Evolutionary conservation across 2,888 invertebrate species (phyloP), one percentile per base, ranked within the genome.

Genomic region (Seira ritae): DNA sequence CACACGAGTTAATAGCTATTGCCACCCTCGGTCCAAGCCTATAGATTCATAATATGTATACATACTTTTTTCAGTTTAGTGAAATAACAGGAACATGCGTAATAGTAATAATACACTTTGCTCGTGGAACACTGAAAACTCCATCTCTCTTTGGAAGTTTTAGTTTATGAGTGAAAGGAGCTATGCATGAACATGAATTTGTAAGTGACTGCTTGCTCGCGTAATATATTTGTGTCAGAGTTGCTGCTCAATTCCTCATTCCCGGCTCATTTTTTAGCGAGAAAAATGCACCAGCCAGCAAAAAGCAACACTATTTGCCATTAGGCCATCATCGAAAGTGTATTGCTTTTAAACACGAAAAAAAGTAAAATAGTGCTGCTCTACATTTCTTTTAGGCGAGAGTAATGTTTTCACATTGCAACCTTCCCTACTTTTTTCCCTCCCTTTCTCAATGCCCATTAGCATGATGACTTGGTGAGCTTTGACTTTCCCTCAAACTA

Each of bases 281-380:
- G n/a, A n/a, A n/a, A n/a, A n/a, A n/a, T n/a, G 42, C 42, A 42
- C 42, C 23, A 75, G n/a, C n/a, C n/a, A n/a, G n/a, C n/a, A 69
- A 62, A 69, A 23, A 22, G 42, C n/a, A 42, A 42, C 65, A 17
- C 31, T 50, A 50, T 68, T 70, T 70, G 69, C 70, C 70, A 75
- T 75, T 75, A 76, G 62, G 68, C 69, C 17, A 31, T 20, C 42
- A 42, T 42, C 42, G n/a, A 50, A 50, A 60, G 62, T 65, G 70
- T 78, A 78, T 72, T 79, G 79, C 79, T 79, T 79, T 66, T 71
- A 72, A 62, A 79, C 79, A 79, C 66, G 79, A 79, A 79, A 70
- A 70, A 70, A 17, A 10, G 8, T 12, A 20, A 20, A 77, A 74
- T 37, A 60, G 62, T 31, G 8, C 46, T 42, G 42, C 42, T 42